phyloP scores from a whole-genome alignment of 2,113 vertebrate genomes.

The Speoplatyrhinus poulsoni region DNA sequence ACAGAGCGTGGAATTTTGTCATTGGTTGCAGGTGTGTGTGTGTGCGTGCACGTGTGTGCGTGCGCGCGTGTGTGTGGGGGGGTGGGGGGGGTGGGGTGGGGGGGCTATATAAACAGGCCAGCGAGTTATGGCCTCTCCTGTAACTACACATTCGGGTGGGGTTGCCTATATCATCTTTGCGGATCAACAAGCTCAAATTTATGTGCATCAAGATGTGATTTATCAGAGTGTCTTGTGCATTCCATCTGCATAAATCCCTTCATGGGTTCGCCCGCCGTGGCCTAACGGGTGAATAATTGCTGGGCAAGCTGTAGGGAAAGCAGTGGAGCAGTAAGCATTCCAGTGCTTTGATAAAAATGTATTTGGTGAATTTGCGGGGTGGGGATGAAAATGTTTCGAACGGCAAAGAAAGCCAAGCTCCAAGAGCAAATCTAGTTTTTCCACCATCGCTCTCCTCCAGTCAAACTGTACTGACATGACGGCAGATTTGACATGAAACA shows the following conservation, averaged over 20 bases:
- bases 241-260: constrained; percentile 68
- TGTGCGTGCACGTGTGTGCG: neutral
- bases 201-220: constrained; percentile 49
- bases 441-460: constrained; percentile 9
- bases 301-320: constrained; percentile 28
- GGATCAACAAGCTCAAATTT: constrained; percentile 66
- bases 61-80: constrained; percentile 1
- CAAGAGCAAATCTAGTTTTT: constrained; percentile 13
- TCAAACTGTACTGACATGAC: constrained; percentile 25
- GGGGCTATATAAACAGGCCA: constrained; percentile 38
- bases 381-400: neutral
- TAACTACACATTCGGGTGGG: constrained; percentile 30
- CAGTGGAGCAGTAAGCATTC: constrained; percentile 38
- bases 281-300: constrained; percentile 59
- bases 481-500: constrained; percentile 30
- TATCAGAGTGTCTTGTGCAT: constrained; percentile 44
- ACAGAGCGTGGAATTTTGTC: too few species aligned
- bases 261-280: constrained; percentile 59
- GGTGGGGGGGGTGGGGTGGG: constrained; percentile 1
- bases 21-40: constrained; percentile 6
- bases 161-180: constrained; percentile 56
- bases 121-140: constrained; percentile 58
- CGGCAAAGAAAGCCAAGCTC: constrained; percentile 17
- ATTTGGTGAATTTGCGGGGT: constrained; percentile 15
- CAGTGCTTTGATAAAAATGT: constrained; percentile 32